Percentiles rank a stretch among this genome's conserved stretches.
Evolutionary conservation across 2,797 vertebrate species (phyloP).

Genomic region (Brotula barbata): DNA sequence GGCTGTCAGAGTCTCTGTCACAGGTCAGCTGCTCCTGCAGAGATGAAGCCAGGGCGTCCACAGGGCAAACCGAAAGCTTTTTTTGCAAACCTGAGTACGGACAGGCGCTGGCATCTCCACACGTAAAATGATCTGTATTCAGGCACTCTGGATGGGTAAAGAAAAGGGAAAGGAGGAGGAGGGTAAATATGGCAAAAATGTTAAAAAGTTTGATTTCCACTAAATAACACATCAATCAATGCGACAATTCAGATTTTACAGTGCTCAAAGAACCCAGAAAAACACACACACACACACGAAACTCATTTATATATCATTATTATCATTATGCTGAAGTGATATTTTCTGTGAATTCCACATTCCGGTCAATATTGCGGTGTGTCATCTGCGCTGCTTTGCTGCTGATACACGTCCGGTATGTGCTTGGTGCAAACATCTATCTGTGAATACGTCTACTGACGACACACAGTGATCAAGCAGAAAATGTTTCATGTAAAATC

Average conservation of each 20-base stretch:
- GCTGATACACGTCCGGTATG: background rate
- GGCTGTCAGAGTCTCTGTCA: slow-evolving; percentile 78
- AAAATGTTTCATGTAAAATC: too few relatives aligned
- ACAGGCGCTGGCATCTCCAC: slow-evolving; percentile 77
- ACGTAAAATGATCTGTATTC: slow-evolving; percentile 70
- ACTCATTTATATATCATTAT: too few relatives aligned
- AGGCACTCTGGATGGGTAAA: slow-evolving; percentile 57
- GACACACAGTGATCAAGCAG: too few relatives aligned
- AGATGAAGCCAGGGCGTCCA: slow-evolving; percentile 79
- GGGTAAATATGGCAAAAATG: background rate
- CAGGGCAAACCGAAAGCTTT: slow-evolving; percentile 74
- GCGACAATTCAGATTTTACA: too few relatives aligned
- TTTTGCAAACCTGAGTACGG: slow-evolving; percentile 86
- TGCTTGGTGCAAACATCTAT: slow-evolving; percentile 7
- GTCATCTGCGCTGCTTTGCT: background rate
- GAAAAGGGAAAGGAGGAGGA: background rate
- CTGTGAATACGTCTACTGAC: too few relatives aligned
- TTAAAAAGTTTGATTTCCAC: too few relatives aligned
- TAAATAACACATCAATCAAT: too few relatives aligned
- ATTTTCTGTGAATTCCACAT: slow-evolving; percentile 17
- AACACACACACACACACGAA: slow-evolving; percentile 1
- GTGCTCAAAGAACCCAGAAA: slow-evolving; percentile 7
- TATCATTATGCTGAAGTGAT: too few relatives aligned
- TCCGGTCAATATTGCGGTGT: slow-evolving; percentile 3
- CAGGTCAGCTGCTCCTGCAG: slow-evolving; percentile 76